Base-by-base conservation (phyloP, 2,797 vertebrate genomes). In the Poeciliopsis turneri region DNA sequence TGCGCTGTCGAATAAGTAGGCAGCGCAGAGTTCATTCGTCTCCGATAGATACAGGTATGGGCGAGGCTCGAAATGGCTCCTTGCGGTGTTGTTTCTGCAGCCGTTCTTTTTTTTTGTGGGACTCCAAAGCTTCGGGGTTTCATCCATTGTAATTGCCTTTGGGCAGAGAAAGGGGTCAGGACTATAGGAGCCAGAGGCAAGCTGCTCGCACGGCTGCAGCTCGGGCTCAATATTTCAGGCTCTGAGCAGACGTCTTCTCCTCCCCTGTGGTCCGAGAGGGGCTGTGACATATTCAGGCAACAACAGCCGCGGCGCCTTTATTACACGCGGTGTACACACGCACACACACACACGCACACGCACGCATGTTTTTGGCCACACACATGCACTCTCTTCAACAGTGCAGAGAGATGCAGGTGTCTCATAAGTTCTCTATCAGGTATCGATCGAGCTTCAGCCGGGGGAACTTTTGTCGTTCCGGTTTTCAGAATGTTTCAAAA, bases 131-230 rank as follows among this genome's bases (percentile, higher is more conserved):
- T 85, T 81, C 79, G 12, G 75, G 84, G 87, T 92, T 72, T 85
- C 83, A 89, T 87, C 79, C 81, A 82, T 83, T 92, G 91, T 93
- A 93, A 95, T 95, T 92, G 89, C 90, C 89, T 87, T 75, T 83
- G 85, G 87, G 92, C 84, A 89, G 87, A 75, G 85, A 89, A 84
- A 76, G 75, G 83, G 86, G 89, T 92, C 91, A 92, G 76, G 82
- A 87, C 88, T 86, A 81, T 69, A 78, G 89, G 86, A 90, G 87
- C 80, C 82, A 79, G 53, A 85, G 86, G 90, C 83, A 75, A 85
- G 92, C 82, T 75, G 89, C 84, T 83, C 87, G 79, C 89, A 89
- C n/a, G 78, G 80, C 85, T 81, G 80, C 76, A 45, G 80, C 86
- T 61, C 59, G 75, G 84, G 88, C 93, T 88, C 89, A 91, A 93